Conservation (phyloP, 2,797 vertebrate species). For the Lindbergichthys nudifrons region DNA sequence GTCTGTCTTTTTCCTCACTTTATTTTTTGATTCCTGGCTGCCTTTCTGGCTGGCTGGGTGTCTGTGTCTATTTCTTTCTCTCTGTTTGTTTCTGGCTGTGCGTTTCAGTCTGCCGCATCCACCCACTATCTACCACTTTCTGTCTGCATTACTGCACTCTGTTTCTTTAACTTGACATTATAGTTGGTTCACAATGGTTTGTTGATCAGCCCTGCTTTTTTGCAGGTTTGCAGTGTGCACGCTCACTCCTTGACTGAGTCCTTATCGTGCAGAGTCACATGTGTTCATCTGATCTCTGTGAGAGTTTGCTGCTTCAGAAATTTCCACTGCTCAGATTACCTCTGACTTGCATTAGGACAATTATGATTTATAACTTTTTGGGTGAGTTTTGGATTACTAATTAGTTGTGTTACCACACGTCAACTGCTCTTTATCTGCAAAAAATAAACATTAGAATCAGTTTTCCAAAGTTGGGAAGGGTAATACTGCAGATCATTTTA, state of each 20-base stretch:
- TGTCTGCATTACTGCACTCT: slow-evolving; percentile 38
- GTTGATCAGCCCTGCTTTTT: slow-evolving; percentile 18
- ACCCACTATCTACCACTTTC: slow-evolving; percentile 45
- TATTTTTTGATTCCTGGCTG: slow-evolving; percentile 53
- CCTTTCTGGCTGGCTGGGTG: slow-evolving; percentile 43
- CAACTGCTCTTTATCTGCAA: slow-evolving; percentile 11
- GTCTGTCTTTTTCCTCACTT: slow-evolving; percentile 57
- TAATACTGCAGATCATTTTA: slow-evolving; percentile 4
- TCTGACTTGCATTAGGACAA: slow-evolving; percentile 33
- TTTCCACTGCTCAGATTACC: slow-evolving; percentile 70
- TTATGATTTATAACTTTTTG: slow-evolving; percentile 48
- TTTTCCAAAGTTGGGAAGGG: slow-evolving; percentile 21
- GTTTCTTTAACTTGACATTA: background rate
- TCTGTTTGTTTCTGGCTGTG: slow-evolving; percentile 36
- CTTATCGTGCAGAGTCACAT: slow-evolving; percentile 39
- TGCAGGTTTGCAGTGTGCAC: slow-evolving; percentile 33
- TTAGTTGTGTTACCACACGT: slow-evolving; percentile 9
- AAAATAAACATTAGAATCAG: slow-evolving; percentile 12
- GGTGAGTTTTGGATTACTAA: slow-evolving; percentile 43
- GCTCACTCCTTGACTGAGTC: slow-evolving; percentile 47
- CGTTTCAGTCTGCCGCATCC: slow-evolving; percentile 47
- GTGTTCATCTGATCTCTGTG: slow-evolving; percentile 71
- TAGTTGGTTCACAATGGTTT: slow-evolving; percentile 12
- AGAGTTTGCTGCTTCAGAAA: slow-evolving; percentile 59
- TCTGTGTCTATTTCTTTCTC: slow-evolving; percentile 56